phyloP scores from a whole-genome alignment of 2,888 invertebrate genomes.

The Ophion slaviceki region DNA sequence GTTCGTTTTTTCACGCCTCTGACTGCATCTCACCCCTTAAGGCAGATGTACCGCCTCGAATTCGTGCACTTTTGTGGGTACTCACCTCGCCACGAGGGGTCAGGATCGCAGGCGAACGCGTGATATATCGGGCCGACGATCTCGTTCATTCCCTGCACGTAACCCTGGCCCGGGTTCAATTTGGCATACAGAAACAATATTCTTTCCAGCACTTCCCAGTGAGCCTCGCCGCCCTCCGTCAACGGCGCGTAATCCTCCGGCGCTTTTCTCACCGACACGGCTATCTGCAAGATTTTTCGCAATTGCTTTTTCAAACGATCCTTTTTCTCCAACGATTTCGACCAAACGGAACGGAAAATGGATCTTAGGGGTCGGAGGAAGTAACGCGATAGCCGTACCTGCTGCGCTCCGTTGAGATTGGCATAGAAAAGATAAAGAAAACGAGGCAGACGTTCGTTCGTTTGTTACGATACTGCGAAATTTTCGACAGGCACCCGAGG shows the following conservation, averaged over 20 bases:
- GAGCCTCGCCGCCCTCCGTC: conserved; percentile 96
- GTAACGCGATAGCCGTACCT: conserved; percentile 73
- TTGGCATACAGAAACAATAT: conserved; percentile 99
- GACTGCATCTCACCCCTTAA: too few relatives aligned
- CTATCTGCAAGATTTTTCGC: conserved; percentile 84
- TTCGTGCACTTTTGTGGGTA: conserved; percentile 18
- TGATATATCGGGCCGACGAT: conserved; percentile 99
- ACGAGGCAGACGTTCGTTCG: conserved; percentile 3
- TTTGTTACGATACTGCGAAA: background rate
- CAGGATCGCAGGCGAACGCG: conserved; percentile 96
- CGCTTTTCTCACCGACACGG: conserved; percentile 91
- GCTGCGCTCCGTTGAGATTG: conserved; percentile 75
- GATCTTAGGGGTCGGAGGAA: conserved; percentile 1
- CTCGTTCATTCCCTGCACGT: conserved; percentile 99
- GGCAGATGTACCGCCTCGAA: too few relatives aligned
- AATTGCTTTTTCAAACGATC: background rate
- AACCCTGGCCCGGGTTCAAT: conserved; percentile 98
- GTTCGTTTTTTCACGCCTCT: too few relatives aligned
- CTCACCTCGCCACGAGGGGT: conserved; percentile 91
- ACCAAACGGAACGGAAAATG: conserved; percentile 35
- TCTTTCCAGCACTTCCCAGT: conserved; percentile 99
- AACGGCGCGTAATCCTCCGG: conserved; percentile 92
- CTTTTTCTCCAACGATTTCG: background rate
- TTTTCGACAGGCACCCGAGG: background rate
- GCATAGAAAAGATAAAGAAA: conserved; percentile 32